Evolutionary conservation across 2,888 invertebrate species (phyloP).

Genomic region (Charanyca ferruginea): DNA sequence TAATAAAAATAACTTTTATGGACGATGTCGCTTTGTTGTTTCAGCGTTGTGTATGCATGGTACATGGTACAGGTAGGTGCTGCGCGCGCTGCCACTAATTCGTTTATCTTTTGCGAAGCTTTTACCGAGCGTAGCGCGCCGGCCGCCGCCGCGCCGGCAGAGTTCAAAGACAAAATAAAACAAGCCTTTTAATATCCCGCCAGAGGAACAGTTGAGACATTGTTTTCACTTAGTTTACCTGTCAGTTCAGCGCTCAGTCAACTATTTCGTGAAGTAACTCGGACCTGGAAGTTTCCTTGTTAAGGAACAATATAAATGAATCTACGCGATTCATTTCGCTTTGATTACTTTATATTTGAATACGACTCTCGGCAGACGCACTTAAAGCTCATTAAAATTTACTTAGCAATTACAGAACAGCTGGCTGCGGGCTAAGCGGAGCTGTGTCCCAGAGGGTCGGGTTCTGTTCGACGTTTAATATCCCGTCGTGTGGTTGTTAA

Average conservation of each 20-base stretch:
- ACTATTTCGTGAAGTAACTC: conserved; percentile 4
- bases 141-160: conserved; percentile 5
- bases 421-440: conserved; percentile 13
- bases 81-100: conserved; percentile 28
- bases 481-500: conserved; percentile 40
- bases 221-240: conserved; percentile 35
- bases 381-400: conserved; percentile 43
- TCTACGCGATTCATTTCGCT: no score
- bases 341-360: conserved; percentile 15
- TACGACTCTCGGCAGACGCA: conserved; percentile 4
- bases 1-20: conserved; percentile 60
- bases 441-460: conserved; percentile 2
- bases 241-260: conserved; percentile 25
- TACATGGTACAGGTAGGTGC: conserved; percentile 1
- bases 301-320: conserved; percentile 6
- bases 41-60: conserved; percentile 45
- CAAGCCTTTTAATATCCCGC: conserved; percentile 24
- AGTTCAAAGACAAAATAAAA: conserved; percentile 32
- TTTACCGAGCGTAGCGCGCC: conserved; percentile 30
- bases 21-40: conserved; percentile 59
- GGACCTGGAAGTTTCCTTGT: not conserved
- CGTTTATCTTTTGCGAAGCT: conserved; percentile 48
- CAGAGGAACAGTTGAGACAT: conserved; percentile 34
- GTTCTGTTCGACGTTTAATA: conserved; percentile 27
- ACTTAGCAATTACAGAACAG: conserved; percentile 36